These are phyloP conservation scores for Ennomos erosarius DNA, from an alignment of 2,888 invertebrate species.

Conservation along the genomic window DNA sequence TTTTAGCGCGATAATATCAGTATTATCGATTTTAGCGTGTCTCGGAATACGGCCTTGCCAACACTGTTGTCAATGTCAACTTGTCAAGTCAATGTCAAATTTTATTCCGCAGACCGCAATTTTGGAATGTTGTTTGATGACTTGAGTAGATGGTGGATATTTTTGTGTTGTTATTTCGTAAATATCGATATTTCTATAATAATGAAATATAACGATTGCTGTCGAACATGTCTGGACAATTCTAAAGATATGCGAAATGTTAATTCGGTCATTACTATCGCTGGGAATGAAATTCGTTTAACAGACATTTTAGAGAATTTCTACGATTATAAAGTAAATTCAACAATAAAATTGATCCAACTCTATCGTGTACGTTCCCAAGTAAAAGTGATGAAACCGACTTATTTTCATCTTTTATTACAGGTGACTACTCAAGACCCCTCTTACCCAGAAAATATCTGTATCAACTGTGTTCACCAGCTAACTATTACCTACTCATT, in stretches of 20 bases:
- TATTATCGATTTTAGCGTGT: too few species aligned
- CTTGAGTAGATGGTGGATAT: too few species aligned
- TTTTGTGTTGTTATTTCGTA: not conserved
- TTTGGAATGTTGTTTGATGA: too few species aligned
- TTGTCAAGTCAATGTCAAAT: too few species aligned
- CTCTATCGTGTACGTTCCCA: not conserved
- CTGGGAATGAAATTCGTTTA: conserved; percentile 64
- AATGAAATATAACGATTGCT: conserved; percentile 68
- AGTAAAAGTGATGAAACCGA: not conserved
- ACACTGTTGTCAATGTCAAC: too few species aligned
- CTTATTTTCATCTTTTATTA: conserved; percentile 15
- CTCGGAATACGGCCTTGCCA: too few species aligned
- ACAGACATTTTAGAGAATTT: conserved; percentile 72
- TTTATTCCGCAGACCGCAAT: too few species aligned
- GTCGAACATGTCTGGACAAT: conserved; percentile 71
- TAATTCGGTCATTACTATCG: conserved; percentile 61
- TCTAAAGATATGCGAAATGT: conserved; percentile 72
- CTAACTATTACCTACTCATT: conserved; percentile 78
- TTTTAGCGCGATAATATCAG: too few species aligned
- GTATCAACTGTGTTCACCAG: conserved; percentile 76
- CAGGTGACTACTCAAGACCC: conserved; percentile 54
- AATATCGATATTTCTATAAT: conserved; percentile 5
- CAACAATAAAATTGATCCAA: not conserved
- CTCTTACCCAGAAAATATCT: conserved; percentile 66
- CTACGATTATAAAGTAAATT: conserved; percentile 70